Evolutionary conservation across 2,797 vertebrate species (phyloP), one percentile per base, ranked within the genome.

Genomic region (Periophthalmus magnuspinnatus): DNA sequence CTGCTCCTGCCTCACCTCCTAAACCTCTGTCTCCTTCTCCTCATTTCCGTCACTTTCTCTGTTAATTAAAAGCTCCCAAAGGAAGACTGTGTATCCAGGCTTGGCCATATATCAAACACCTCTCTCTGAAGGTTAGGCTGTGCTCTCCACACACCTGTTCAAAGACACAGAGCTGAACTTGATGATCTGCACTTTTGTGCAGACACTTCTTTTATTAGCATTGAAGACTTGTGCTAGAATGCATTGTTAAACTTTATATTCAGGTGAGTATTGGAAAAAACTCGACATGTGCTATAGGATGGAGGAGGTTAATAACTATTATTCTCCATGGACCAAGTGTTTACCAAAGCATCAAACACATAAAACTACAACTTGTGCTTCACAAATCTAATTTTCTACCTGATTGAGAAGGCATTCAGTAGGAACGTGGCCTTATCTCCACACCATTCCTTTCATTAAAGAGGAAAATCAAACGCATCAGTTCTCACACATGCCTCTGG

Each of bases 301-400:
- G 2, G 5, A 64, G 45, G 21, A 74, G 73, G 71, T 81, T 79
- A 84, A 79, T 82, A 72, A 22, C 70, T 68, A 64, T 73, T 68
- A 65, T 52, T 73, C 77, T 74, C 76, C n/a, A 28, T 1, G 58
- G 71, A 38, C 61, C 41, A 28, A 28, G 50, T 86, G 77, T 85
- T 81, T 84, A 80, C 71, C 75, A 70, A 75, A 73, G 69, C 56
- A 3, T 72, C 57, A 59, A 32, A 74, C 68, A 69, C 65, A 70
- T 65, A 56, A 78, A 81, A 48, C 63, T 70, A 38, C 70, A 79
- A 54, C 36, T 16, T 65, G 45, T 58, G 72, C 71, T 68, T 71
- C 82, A 60, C 69, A 84, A 81, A 81, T 83, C 71, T 66, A 78
- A 83, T 87, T 82, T 83, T 84, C 85, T 67, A 81, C 73, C 75